These are phyloP conservation scores for Willisornis vidua DNA, from an alignment of 2,113 vertebrate species.

Conservation along the genomic window DNA sequence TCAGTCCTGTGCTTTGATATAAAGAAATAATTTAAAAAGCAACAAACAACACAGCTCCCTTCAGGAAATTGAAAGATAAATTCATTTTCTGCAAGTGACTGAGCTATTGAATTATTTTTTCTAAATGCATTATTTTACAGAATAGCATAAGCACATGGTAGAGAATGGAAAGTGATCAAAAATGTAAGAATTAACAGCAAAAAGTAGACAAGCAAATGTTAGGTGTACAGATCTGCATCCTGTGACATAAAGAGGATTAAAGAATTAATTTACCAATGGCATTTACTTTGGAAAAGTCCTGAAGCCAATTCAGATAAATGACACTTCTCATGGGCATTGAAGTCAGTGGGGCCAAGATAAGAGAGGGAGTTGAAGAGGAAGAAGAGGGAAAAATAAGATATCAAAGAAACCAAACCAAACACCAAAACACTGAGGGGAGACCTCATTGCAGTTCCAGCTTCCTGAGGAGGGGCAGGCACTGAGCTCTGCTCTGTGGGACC, in stretches of 20 bases:
- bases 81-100: background rate
- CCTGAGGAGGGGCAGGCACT: no score
- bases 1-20: background rate
- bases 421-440: no score
- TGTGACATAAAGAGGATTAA: background rate
- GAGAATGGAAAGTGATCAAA: background rate
- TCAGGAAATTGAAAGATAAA: background rate
- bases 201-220: background rate
- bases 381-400: background rate
- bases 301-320: background rate
- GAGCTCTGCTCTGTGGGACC: no score
- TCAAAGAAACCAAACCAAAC: no score
- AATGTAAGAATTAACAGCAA: conserved; percentile 17
- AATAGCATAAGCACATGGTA: background rate
- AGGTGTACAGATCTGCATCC: background rate
- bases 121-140: background rate
- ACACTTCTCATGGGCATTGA: background rate
- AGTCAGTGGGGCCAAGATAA: background rate
- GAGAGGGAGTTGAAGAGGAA: background rate
- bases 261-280: conserved; percentile 4
- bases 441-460: no score
- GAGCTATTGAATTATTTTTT: background rate
- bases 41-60: background rate
- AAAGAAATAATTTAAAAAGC: background rate
- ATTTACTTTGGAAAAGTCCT: background rate